Evolutionary conservation across 2,797 vertebrate genomes (phyloP), one percentile per base, ranked within the genome.

Genomic region (Poeciliopsis turneri): DNA sequence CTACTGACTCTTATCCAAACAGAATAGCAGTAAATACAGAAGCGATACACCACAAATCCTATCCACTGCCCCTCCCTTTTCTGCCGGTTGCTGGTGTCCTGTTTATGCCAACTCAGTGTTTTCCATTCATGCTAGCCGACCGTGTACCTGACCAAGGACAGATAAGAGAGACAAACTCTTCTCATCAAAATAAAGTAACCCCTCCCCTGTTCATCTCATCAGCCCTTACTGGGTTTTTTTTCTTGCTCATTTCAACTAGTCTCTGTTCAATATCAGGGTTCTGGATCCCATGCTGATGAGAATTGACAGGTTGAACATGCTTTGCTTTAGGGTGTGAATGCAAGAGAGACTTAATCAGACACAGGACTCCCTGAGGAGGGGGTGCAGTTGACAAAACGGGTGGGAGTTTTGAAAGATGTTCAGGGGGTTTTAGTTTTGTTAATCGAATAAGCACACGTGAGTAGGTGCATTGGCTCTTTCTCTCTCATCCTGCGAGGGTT

Each of bases 91-190:
- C 72, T 84, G 78, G 82, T 84, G 74, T 85, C 74, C 75, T 87
- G 78, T 87, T 92, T 89, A 87, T 89, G 90, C 82, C 2, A 49
- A 92, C 74, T 87, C 82, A 55, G 86, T 78, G 77, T 81, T 92
- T 87, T 87, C 82, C 77, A 89, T 92, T 91, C 86, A 89, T 82
- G 84, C 57, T 74, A 46, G 43, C 57, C 55, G 59, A 72, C 64
- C 66, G 82, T 84, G 83, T 86, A 90, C 84, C 87, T 92, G 86
- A 79, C 76, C 85, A 90, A 91, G 85, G 85, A 84, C 75, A 90
- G 87, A 93, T 92, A 91, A 89, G 79, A 84, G 66, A 78, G 77
- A 84, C 84, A 87, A 86, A 75, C 78, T 72, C 89, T 88, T 83
- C 61, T 59, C 84, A 86, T 85, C 68, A 78, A 90, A 88, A 89